Evolutionary conservation across 30 jellyfish, hydroid and myxozoan species (phyloP).

Genomic region (Aurelia aurita): DNA sequence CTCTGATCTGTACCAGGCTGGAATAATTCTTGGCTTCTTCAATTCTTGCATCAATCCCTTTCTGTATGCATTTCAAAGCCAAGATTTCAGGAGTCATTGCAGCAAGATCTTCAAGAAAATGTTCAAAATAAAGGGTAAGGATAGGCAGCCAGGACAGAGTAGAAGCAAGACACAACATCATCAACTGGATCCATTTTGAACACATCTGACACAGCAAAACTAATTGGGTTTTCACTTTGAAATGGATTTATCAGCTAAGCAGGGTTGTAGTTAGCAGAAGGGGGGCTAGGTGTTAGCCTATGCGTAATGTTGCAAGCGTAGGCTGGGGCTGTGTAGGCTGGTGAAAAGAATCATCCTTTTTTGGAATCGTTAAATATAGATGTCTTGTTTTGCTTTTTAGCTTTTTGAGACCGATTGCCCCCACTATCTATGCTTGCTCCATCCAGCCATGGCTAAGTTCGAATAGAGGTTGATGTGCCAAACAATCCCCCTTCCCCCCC

Average conservation of each 20-base stretch:
- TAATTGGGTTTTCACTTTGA: neutral
- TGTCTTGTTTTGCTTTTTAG: neutral
- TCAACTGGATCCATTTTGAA: neutral
- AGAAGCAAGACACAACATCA: too few species aligned
- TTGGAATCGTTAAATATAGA: neutral
- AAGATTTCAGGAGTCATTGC: constrained; percentile 72
- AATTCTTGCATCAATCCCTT: constrained; percentile 89
- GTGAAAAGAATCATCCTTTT: too few species aligned
- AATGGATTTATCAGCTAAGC: neutral
- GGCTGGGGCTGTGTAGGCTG: too few species aligned
- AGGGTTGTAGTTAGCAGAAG: too few species aligned
- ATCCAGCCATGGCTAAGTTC: too few species aligned
- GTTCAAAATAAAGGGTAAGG: neutral
- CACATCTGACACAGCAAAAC: constrained; percentile 5
- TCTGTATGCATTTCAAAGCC: constrained; percentile 79
- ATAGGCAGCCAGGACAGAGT: too few species aligned
- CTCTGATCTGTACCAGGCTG: constrained; percentile 67
- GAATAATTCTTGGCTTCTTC: constrained; percentile 65
- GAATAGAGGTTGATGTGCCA: too few species aligned
- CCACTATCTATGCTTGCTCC: too few species aligned
- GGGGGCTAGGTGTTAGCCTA: too few species aligned
- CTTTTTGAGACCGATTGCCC: neutral
- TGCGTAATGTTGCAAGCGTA: too few species aligned
- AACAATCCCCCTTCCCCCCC: too few species aligned
- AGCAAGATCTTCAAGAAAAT: constrained; percentile 8